phyloP scores from a whole-genome alignment of 2,797 vertebrate species.

The Halcyon leucocephala region DNA sequence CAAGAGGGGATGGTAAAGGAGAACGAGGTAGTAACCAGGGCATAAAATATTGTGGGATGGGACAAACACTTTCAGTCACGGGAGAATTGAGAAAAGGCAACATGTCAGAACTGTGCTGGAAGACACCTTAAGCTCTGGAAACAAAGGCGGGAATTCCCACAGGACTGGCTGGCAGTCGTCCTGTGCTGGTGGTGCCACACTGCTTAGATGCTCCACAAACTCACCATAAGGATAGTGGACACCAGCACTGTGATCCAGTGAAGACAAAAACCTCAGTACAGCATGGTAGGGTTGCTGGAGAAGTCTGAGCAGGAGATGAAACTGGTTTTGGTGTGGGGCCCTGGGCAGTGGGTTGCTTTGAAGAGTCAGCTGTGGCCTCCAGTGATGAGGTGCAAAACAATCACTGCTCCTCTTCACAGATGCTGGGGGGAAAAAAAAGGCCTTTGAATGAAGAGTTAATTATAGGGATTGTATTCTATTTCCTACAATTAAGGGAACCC shows the following conservation, averaged over 20 bases:
- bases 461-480: constrained; percentile 26
- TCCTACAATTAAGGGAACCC: constrained; percentile 50
- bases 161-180: not conserved
- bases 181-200: not conserved
- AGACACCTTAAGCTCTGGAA: not conserved
- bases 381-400: not conserved
- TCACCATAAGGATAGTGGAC: not conserved
- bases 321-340: not conserved
- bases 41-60: not conserved
- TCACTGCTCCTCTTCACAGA: not conserved
- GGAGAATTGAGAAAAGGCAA: not conserved
- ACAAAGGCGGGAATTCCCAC: not conserved
- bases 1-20: not conserved
- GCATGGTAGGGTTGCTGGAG: accelerated
- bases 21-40: not conserved
- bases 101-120: not conserved
- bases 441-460: constrained; percentile 49
- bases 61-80: not conserved
- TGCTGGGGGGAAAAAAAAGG: not conserved
- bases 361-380: not conserved
- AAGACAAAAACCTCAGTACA: not conserved
- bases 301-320: not conserved
- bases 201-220: not conserved
- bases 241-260: accelerated
- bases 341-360: not conserved